Evolutionary conservation across 1,140 invertebrate species (phyloP).

Genomic region (Drosophila mauritiana): DNA sequence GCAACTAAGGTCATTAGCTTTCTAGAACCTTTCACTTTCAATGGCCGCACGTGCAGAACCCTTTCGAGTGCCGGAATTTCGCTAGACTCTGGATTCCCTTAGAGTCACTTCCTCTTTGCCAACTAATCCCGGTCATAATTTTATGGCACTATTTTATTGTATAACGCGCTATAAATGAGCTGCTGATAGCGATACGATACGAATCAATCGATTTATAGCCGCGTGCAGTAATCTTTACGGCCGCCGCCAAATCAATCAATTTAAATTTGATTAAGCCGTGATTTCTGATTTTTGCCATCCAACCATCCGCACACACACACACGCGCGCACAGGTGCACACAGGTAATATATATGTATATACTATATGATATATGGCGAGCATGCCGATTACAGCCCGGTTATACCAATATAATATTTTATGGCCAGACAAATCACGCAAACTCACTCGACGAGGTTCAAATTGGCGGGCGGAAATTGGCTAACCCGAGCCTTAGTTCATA

Average conservation of each 20-base stretch:
- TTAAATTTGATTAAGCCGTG: slow-evolving; percentile 80
- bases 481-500: slow-evolving; percentile 11
- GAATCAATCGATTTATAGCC: slow-evolving; percentile 45
- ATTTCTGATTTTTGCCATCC: slow-evolving; percentile 56
- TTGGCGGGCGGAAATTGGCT: slow-evolving; percentile 27
- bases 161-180: slow-evolving; percentile 2
- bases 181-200: slow-evolving; percentile 43
- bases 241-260: slow-evolving; percentile 69
- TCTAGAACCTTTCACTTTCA: slow-evolving; percentile 28
- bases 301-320: no score
- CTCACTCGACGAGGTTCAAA: slow-evolving; percentile 40
- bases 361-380: slow-evolving; percentile 25
- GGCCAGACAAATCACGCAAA: slow-evolving; percentile 56
- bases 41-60: background rate
- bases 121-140: slow-evolving; percentile 4
- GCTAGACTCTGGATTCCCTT: background rate
- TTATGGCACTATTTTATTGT: slow-evolving; percentile 14
- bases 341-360: background rate
- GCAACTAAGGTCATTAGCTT: background rate
- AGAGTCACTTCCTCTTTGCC: slow-evolving; percentile 6
- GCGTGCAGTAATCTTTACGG: slow-evolving; percentile 62
- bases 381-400: slow-evolving; percentile 46
- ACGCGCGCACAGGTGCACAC: background rate
- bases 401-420: slow-evolving; percentile 55
- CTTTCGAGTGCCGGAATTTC: slow-evolving; percentile 13